Base-by-base conservation (phyloP, 2,888 invertebrate genomes). In the Tipula unca region DNA sequence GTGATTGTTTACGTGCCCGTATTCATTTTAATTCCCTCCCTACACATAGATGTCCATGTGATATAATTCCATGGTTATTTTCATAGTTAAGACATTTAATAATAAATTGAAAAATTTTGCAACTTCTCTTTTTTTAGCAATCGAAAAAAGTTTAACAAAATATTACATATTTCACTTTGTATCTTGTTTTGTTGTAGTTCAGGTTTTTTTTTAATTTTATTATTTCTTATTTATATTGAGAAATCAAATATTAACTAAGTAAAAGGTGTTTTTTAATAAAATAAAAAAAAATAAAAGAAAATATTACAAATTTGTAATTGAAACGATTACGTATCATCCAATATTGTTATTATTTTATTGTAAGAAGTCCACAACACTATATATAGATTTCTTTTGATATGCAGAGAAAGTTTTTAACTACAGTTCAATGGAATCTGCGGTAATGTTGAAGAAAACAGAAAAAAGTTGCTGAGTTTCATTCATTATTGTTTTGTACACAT, bases 71-170 rank as follows among this genome's bases (percentile, higher is more conserved):
- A 69, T 10, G 25, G 25, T 69, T 69, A 25, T 69, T 69, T 25
- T 25, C 10, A 69, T 69, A 69, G 69, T 69, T 69, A 25, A 69
- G 69, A 25, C 69, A 69, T 69, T n/a, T 69, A 25, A 69, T 69
- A 69, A 69, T 69, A 25, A 69, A 69, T 69, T 69, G 69, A 69
- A 69, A 8, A 69, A 69, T 69, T 69, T 69, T 69, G 69, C 69
- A 69, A 69, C 69, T 48, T 48, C 69, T 69, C 69, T 69, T 69
- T 69, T 32, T 69, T 69, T 69, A 69, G 69, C 69, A 69, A 69
- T 69, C 69, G 69, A 69, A 69, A 69, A 69, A 69, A 69, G 69
- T 69, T 69, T 69, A 69, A 69, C 69, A 69, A 69, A 69, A 69
- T 69, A 69, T 69, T 69, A 69, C 25, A 69, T 69, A 69, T 69